These are phyloP conservation scores for Mesoclemmys tuberculata DNA, from an alignment of 2,113 vertebrate genomes.

Conservation along the genomic window DNA sequence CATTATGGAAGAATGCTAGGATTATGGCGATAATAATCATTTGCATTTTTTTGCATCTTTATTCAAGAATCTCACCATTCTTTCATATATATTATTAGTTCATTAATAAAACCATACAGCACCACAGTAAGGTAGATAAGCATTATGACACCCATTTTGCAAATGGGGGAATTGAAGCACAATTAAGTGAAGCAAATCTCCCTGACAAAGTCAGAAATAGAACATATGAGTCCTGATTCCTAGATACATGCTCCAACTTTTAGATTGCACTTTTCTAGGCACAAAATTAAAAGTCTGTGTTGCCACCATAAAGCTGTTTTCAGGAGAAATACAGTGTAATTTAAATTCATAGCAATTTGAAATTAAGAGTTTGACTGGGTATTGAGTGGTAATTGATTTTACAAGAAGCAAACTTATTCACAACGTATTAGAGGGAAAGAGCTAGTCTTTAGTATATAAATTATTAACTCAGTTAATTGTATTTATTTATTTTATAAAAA, in stretches of 20 bases:
- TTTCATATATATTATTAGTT: not conserved
- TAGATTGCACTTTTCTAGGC: not conserved
- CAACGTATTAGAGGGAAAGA: not conserved
- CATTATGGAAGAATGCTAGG: constrained; percentile 17
- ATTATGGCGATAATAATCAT: constrained; percentile 17
- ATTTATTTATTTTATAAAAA: not conserved
- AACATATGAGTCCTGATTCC: not conserved
- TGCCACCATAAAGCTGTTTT: rapidly evolving
- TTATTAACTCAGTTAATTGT: not conserved
- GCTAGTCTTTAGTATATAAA: not conserved
- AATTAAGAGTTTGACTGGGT: not conserved
- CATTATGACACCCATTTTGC: rapidly evolving
- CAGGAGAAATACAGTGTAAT: not conserved
- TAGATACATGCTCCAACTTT: not conserved
- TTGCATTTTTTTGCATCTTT: constrained; percentile 1
- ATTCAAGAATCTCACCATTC: not conserved
- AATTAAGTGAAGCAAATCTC: not conserved
- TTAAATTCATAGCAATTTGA: not conserved
- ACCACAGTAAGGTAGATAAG: not conserved
- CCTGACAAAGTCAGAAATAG: not conserved
- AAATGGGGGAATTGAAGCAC: not conserved
- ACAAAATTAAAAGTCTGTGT: not conserved
- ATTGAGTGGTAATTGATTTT: not conserved
- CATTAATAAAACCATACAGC: constrained; percentile 14
- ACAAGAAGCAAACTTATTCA: not conserved